Base-by-base conservation (phyloP, 2,888 invertebrate genomes). In the Sinodicranocentrus sp. region DNA sequence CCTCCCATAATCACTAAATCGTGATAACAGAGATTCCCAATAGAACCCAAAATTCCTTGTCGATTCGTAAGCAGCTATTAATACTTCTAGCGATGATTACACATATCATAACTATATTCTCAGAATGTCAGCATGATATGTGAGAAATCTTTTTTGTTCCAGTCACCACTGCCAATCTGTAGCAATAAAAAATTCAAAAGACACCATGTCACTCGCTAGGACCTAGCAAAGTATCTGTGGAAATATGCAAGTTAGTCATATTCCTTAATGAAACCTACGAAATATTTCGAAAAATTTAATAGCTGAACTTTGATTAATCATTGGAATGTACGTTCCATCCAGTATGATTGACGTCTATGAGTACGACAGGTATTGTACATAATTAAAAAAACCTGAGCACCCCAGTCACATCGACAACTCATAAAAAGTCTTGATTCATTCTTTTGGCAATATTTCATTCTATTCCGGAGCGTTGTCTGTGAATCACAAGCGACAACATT, bases 401-500 rank as follows among this genome's bases (percentile, higher is more conserved):
- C 52, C n/a, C 52, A n/a, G n/a, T 52, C 52, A 52, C n/a, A 52
- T 65, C 61, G 61, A 48, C 48, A 52, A 75, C 75, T 75, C 63
- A 63, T 19, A 65, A 63, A 61, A 63, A 61, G 73, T 73, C 73
- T 43, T 73, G 61, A 75, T 26, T 73, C 59, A 73, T 73, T 73
- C 28, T 61, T 21, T 48, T 21, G 15, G 13, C 15, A 48, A 75
- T 75, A n/a, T 75, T 75, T 75, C 75, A 75, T 75, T 63, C 19
- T 23, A 63, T 68, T n/a, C n/a, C 33, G 10, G 3, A 33, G 3
- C 10, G 33, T 33, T 33, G 10, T n/a, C 15, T 25, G 57, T 57
- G 21, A 23, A 15, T 10, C 17, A 8, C 39, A 5, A 48, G 48
- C 33, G 8, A 48, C 48, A 6, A 48, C 8, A 48, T 48, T 3